Evolutionary conservation across 2,797 vertebrate genomes (phyloP).

Genomic region (Lemur catta): DNA sequence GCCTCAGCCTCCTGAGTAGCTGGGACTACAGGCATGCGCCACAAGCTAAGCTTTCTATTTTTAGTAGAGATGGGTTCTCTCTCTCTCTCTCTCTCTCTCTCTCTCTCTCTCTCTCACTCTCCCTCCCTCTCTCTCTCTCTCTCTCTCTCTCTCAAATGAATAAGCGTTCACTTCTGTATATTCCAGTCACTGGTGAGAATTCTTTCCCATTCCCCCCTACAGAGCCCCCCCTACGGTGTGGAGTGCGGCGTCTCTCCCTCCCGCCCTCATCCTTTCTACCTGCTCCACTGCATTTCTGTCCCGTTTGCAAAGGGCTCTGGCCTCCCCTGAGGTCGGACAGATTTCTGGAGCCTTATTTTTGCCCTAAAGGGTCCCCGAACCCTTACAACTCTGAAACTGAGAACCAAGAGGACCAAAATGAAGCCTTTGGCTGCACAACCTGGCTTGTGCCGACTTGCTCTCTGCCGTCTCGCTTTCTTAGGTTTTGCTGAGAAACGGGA

Average conservation of each 20-base stretch:
- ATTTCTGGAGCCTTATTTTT: not conserved
- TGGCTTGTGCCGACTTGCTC: fast-evolving
- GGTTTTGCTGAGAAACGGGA: not conserved
- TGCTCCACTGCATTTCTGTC: too few relatives aligned
- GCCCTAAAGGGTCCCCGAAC: not conserved
- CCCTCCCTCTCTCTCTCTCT: too few relatives aligned
- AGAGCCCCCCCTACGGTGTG: not conserved
- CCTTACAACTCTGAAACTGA: not conserved
- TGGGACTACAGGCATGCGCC: not conserved
- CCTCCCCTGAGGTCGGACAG: not conserved
- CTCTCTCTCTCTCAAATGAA: too few relatives aligned
- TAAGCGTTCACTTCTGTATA: too few relatives aligned
- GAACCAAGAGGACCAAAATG: not conserved
- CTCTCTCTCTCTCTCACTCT: too few relatives aligned
- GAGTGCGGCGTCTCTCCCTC: not conserved
- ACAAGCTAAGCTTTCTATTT: not conserved
- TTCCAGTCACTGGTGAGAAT: too few relatives aligned
- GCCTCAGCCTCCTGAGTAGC: not conserved
- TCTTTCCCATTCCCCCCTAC: too few relatives aligned
- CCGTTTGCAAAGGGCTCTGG: not conserved
- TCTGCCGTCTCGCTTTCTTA: too few relatives aligned
- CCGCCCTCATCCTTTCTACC: too few relatives aligned
- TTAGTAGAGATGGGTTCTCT: not conserved
- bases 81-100: not conserved
- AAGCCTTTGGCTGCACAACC: fast-evolving